Evolutionary conservation across 2,888 invertebrate genomes (phyloP), one percentile per base, ranked within the genome.

Genomic region (Drosophila lutescens): DNA sequence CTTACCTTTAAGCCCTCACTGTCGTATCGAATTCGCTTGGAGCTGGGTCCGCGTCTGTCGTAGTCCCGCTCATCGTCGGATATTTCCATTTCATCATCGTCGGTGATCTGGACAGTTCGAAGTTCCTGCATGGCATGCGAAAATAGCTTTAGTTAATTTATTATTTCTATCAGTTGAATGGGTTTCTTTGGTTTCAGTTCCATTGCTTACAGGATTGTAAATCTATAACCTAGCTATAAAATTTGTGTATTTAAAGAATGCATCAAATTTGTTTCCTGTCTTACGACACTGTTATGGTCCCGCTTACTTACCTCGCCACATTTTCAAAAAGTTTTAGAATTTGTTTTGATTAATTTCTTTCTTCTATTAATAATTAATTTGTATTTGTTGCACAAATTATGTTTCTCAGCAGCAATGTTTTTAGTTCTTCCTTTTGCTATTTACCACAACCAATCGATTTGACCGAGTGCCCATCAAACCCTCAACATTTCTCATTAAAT

Each of bases 31-130:
- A 89, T 82, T 12, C 92, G 85, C 86, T 93, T 93, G 26, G 77
- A 55, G 55, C 71, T 49, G 20, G 30, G 57, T 3, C 58, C 71
- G 57, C 91, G 89, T 2, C 87, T 78, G 2, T 92, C 92, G 60
- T 88, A 91, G 46, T 93, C 93, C 44, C 95, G 94, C 74, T 96
- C 96, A 44, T 94, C 95, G 89, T 97, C 97, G 0, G 97, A 97
- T 80, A 97, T 95, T 82, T 97, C 97, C 97, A 97, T 97, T 92
- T 97, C 97, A 82, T 96, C 96, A 85, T 96, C 96, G 43, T 95
- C 95, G 17, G 32, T 54, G 78, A 92, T 92, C 79, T 92, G 92
- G 50, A 92, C 90, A 15, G 91, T 91, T 44, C 92, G 91, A 49
- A 92, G 80, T 79, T 92, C 92, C 92, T 92, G 82, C 61, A 84